phyloP scores from a whole-genome alignment of 1,140 invertebrate species.

The Panulirus ornatus region DNA sequence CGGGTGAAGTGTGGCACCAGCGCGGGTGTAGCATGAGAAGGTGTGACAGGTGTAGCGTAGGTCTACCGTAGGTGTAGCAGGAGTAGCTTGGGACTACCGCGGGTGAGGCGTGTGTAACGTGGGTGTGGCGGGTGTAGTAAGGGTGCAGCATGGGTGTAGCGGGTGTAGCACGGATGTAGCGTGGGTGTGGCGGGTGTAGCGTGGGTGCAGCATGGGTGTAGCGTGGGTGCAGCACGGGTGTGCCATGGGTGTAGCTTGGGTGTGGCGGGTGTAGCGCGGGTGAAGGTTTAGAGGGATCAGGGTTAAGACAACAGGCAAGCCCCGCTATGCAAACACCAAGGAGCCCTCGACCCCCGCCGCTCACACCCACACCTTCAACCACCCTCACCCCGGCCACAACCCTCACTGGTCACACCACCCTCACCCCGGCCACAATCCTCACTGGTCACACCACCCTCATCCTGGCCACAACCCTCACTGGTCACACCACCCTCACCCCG shows the following conservation, averaged over 20 bases:
- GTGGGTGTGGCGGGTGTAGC: neutral
- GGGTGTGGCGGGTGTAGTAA: neutral
- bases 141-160: no score
- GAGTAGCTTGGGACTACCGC: neutral
- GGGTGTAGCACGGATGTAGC: no score
- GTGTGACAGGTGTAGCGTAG: neutral
- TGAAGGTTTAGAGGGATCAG: conserved; percentile 3
- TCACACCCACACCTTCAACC: neutral
- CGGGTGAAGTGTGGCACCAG: no score
- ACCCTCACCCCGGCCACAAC: neutral
- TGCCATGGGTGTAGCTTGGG: neutral
- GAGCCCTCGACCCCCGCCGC: neutral
- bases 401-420: neutral
- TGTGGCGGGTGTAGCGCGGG: conserved; percentile 16
- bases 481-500: neutral
- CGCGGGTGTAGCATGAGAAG: no score
- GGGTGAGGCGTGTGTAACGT: neutral
- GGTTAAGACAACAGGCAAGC: conserved; percentile 40
- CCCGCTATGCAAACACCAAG: conserved; percentile 36
- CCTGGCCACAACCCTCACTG: neutral
- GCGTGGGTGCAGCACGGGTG: neutral
- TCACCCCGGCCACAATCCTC: neutral
- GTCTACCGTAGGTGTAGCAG: neutral
- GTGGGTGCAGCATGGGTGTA: neutral
- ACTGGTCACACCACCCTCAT: neutral